phyloP scores from a whole-genome alignment of 2,797 vertebrate species.

The Microhierax caerulescens region DNA sequence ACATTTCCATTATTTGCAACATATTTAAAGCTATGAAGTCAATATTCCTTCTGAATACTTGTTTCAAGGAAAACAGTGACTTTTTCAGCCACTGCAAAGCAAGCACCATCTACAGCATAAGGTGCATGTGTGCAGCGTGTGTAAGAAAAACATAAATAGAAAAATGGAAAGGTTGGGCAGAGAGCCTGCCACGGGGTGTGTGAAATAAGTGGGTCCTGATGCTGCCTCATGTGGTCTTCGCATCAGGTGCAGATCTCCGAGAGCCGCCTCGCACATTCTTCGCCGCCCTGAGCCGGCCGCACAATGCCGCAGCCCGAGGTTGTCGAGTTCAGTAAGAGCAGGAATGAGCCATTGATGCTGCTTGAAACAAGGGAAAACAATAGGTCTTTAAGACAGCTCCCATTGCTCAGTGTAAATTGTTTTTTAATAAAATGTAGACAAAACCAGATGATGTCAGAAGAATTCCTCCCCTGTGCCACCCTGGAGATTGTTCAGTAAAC shows the following conservation, averaged over 20 bases:
- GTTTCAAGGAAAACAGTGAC: not conserved
- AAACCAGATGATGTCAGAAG: conserved; percentile 42
- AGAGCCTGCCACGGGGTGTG: not conserved
- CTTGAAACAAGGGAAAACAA: conserved; percentile 58
- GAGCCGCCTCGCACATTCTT: conserved; percentile 27
- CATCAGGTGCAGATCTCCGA: not conserved
- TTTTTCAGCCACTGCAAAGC: not conserved
- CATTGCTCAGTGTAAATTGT: conserved; percentile 54
- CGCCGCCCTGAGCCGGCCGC: not conserved
- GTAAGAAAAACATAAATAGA: not conserved
- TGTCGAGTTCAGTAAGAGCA: conserved; percentile 59
- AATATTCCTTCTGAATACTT: not conserved
- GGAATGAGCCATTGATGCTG: conserved; percentile 67
- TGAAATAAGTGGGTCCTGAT: not conserved
- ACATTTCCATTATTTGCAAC: not conserved
- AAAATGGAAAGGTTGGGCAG: conserved; percentile 10
- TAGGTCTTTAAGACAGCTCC: conserved; percentile 64
- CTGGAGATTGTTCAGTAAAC: not conserved
- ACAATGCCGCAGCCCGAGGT: conserved; percentile 35
- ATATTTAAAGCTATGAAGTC: not conserved
- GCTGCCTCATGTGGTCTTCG: not conserved
- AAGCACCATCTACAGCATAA: not conserved
- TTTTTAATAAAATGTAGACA: conserved; percentile 64
- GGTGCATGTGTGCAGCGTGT: fast-evolving
- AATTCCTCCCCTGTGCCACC: conserved; percentile 44